Conservation (phyloP, 1,140 invertebrate genomes). For the Megalonaias nervosa region DNA sequence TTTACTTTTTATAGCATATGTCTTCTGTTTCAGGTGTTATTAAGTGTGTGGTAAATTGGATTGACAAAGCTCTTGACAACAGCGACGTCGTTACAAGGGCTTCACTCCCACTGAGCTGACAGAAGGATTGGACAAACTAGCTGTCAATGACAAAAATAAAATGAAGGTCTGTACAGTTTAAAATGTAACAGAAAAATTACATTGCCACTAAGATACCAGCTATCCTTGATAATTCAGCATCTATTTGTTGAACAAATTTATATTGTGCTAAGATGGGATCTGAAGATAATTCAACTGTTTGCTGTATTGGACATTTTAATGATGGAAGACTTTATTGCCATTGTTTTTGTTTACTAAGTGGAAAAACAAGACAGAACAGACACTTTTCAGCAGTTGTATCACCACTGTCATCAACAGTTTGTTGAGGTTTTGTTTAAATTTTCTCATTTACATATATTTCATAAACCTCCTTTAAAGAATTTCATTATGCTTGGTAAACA, state of each 20-base stretch:
- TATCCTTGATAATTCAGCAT: background rate
- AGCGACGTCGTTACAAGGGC: conserved; percentile 53
- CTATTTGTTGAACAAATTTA: background rate
- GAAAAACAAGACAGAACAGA: too few relatives aligned
- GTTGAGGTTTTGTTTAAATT: too few relatives aligned
- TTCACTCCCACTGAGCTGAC: conserved; percentile 60
- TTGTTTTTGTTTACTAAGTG: too few relatives aligned
- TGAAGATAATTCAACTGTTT: too few relatives aligned
- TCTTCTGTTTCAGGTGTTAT: conserved; percentile 50
- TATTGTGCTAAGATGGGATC: background rate
- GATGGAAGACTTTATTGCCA: too few relatives aligned
- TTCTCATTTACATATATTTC: too few relatives aligned
- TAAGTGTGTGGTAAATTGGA: conserved; percentile 50
- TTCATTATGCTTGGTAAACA: too few relatives aligned
- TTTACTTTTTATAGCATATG: conserved; percentile 1
- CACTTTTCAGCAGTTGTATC: too few relatives aligned
- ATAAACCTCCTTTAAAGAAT: too few relatives aligned
- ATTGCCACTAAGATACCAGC: background rate
- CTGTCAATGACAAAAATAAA: conserved; percentile 65
- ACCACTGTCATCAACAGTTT: too few relatives aligned
- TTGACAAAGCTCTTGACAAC: conserved; percentile 49
- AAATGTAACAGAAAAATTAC: background rate
- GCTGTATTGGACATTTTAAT: too few relatives aligned
- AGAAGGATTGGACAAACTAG: conserved; percentile 61
- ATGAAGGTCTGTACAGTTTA: conserved; percentile 43